Evolutionary conservation across 2,888 invertebrate species (phyloP), one percentile per base, ranked within the genome.

Genomic region (Temnothorax ravouxi): DNA sequence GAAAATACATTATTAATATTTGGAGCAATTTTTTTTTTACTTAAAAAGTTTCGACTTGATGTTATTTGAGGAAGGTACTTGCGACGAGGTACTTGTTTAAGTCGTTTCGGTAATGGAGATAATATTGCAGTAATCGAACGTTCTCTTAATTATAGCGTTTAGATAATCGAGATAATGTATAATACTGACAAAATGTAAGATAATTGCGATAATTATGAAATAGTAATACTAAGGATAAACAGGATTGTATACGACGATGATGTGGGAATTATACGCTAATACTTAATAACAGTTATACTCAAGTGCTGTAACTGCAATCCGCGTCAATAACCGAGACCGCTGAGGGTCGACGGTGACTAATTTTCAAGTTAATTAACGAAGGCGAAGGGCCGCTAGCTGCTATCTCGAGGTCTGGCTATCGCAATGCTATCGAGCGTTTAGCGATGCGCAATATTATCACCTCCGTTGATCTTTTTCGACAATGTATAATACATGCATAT

Each of bases 391-490:
- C 38, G 34, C 34, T 59, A 1, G 25, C 21, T 41, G 21, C 29
- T n/a, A 25, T 59, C 6, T 18, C 44, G 4, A 71, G 41, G 34
- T 71, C 62, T 41, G 5, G 38, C 47, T 29, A 83, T 38, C 69
- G 67, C 82, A 85, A 89, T 90, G 44, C 38, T 86, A 90, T 90
- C 88, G 29, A 79, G 59, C 77, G 86, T 86, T 90, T 90, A 90
- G 85, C 86, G 67, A 74, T 74, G 71, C 77, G 66, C 66, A 82
- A 86, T 88, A 84, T 85, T 86, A 90, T 90, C 87, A 87, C 38
- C 67, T 75, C 67, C 21, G 34, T 34, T 85, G 86, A 89, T 89
- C 88, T 89, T 83, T 89, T 61, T 38, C 6, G 38, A 38, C 50
- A 69, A 38, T 29, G 47, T 34, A 41, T 56, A 61, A 50, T 62